phyloP scores from a whole-genome alignment of 2,797 vertebrate species.

The Carduelis carduelis region DNA sequence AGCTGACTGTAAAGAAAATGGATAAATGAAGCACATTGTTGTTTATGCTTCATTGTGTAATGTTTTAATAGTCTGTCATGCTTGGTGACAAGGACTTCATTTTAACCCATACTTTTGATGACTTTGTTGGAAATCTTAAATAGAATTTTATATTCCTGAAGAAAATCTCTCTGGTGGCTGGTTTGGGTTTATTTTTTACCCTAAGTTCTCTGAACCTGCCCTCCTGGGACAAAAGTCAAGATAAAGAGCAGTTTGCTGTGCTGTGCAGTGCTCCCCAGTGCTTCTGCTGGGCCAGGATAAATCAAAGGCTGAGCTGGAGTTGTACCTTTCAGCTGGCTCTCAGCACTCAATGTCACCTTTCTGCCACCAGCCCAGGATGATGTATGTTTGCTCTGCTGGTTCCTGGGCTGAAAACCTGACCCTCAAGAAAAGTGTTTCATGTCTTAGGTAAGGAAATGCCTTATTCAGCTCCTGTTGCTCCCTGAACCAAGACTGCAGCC shows the following conservation, averaged over 20 bases:
- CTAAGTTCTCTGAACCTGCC: not conserved
- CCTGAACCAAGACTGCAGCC: not conserved
- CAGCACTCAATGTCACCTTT: not conserved
- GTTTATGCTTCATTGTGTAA: slow-evolving; percentile 45
- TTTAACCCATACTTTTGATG: not conserved
- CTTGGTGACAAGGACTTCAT: slow-evolving; percentile 19
- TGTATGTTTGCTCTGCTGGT: rapidly evolving
- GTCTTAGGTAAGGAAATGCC: not conserved
- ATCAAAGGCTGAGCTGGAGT: not conserved
- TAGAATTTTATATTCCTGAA: not conserved
- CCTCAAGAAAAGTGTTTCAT: not conserved
- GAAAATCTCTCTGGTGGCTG: not conserved
- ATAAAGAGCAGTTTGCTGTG: not conserved
- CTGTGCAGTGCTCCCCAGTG: not conserved
- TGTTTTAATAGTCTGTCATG: slow-evolving; percentile 30
- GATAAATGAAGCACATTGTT: slow-evolving; percentile 12
- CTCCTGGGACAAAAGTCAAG: not conserved
- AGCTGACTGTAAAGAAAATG: slow-evolving; percentile 33
- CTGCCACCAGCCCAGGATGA: not conserved
- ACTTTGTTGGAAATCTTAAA: not conserved
- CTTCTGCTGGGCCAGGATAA: not conserved
- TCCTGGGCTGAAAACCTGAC: not conserved
- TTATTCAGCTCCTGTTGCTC: not conserved
- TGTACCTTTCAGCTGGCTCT: not conserved
- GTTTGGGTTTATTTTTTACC: not conserved